phyloP scores from a whole-genome alignment of 2,888 invertebrate species.

The Laothoe populi region DNA sequence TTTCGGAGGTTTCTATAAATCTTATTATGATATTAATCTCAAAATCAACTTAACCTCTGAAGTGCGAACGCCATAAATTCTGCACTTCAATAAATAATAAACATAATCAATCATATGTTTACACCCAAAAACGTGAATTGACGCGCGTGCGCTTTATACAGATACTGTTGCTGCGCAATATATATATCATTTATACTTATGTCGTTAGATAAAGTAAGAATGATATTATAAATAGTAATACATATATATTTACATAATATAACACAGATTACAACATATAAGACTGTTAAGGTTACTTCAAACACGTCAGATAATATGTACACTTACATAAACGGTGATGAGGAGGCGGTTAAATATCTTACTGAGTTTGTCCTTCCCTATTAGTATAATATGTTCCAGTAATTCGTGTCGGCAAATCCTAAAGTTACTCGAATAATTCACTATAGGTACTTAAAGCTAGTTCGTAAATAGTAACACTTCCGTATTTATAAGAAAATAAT shows the following conservation, averaged over 20 bases:
- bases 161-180: no score
- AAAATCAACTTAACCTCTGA: no score
- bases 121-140: no score
- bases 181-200: background rate
- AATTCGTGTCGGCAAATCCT: background rate
- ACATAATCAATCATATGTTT: no score
- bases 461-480: background rate
- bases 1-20: no score
- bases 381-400: constrained; percentile 7
- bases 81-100: no score
- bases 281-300: background rate
- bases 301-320: background rate
- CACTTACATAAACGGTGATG: background rate
- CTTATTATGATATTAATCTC: no score
- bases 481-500: no score
- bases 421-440: background rate
- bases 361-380: background rate
- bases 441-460: background rate
- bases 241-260: background rate
- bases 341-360: constrained; percentile 15
- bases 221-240: background rate
- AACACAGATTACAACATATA: background rate
- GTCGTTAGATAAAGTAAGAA: background rate
- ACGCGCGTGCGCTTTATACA: no score
- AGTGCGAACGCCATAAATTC: no score